phyloP scores from a whole-genome alignment of 1,140 invertebrate genomes.

The Agrilus planipennis region DNA sequence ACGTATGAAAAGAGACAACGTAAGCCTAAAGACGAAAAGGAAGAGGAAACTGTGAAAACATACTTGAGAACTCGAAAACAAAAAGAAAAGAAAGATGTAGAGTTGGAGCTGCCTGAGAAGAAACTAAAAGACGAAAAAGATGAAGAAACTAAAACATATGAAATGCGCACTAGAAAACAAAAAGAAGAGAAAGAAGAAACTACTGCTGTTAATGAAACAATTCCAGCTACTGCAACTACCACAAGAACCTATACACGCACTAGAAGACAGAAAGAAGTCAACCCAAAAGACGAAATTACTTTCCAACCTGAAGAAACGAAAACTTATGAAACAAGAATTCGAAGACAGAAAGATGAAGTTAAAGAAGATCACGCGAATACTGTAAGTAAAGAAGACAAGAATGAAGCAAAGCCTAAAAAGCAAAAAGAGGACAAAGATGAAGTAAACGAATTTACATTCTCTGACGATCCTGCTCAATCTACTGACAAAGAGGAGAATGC shows the following conservation, averaged over 20 bases:
- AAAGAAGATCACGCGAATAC: conserved; percentile 1
- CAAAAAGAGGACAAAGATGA: neutral
- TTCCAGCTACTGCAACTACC: no score
- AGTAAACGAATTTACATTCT: neutral
- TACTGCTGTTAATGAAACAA: no score
- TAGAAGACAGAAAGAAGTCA: no score
- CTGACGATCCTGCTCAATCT: neutral
- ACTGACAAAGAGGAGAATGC: neutral
- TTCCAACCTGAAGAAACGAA: no score
- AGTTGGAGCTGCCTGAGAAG: conserved; percentile 1
- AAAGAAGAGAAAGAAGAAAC: no score
- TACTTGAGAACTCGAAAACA: neutral
- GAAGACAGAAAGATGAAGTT: no score
- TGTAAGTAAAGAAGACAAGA: neutral
- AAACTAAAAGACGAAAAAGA: conserved; percentile 12
- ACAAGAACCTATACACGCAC: no score
- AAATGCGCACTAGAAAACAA: no score
- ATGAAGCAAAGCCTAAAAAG: neutral
- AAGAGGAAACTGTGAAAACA: neutral
- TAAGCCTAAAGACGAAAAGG: conserved; percentile 4
- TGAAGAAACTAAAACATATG: neutral
- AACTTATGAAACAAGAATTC: no score
- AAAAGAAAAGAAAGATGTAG: neutral
- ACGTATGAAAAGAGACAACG: conserved; percentile 6
- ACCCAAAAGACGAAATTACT: no score